Conservation (phyloP, 53 echinoderm and acorn worm genomes). For the Echinometra lucunter region DNA sequence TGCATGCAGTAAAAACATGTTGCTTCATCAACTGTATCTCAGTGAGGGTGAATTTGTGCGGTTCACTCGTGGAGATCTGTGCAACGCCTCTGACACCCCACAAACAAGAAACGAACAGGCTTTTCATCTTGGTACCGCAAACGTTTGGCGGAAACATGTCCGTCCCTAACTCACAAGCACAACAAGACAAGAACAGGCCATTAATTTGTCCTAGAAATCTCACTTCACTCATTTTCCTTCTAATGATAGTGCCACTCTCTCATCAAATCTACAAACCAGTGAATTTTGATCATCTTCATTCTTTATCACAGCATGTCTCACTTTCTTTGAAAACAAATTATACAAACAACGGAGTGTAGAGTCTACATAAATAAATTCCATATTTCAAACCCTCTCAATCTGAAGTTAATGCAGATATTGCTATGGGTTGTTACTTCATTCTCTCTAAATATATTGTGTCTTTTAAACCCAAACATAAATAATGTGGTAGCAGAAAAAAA, state of each 20-base stretch:
- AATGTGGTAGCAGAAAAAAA: not conserved
- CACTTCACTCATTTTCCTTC: not conserved
- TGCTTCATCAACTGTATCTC: not conserved
- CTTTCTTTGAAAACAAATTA: not conserved
- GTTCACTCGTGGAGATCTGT: not conserved
- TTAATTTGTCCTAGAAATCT: not conserved
- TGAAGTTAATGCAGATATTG: not conserved
- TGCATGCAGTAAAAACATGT: not conserved
- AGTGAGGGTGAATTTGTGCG: not conserved
- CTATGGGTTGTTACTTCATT: not conserved
- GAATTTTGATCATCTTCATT: not conserved
- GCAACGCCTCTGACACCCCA: not conserved
- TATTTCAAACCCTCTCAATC: not conserved
- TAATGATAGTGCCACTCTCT: not conserved
- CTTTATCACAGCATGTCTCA: not conserved
- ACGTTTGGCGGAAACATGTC: not conserved
- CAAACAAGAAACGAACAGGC: not conserved
- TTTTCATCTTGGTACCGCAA: slow-evolving; percentile 29
- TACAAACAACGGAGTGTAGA: not conserved
- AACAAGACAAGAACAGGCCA: slow-evolving; percentile 38
- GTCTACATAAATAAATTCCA: not conserved
- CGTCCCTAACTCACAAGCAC: slow-evolving; percentile 18
- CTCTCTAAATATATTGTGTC: not conserved
- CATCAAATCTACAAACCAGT: not conserved
- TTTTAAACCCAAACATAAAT: not conserved